phyloP scores from a whole-genome alignment of 1,140 invertebrate species.

The Drosophila saltans region DNA sequence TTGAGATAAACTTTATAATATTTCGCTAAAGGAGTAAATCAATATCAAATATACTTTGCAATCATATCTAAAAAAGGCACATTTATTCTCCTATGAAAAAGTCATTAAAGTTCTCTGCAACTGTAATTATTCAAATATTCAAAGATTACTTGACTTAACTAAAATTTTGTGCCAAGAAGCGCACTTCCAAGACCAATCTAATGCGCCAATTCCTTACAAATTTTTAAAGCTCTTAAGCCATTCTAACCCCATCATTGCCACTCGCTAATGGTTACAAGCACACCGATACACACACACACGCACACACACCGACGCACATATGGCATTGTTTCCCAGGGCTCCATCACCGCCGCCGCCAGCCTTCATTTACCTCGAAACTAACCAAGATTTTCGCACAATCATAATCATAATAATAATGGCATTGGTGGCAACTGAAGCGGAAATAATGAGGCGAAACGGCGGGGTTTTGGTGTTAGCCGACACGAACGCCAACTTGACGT shows the following conservation, averaged over 20 bases:
- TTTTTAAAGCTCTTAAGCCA: conserved; percentile 14
- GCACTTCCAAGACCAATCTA: too few relatives aligned
- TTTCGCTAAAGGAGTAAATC: too few relatives aligned
- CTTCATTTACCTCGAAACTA: conserved; percentile 15
- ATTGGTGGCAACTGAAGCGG: conserved; percentile 12
- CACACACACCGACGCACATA: background rate
- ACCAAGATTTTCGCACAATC: conserved; percentile 23
- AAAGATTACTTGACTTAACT: background rate
- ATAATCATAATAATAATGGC: conserved; percentile 28
- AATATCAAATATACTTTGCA: too few relatives aligned
- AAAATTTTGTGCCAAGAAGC: background rate
- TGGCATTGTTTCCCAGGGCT: conserved; percentile 19
- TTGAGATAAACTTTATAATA: too few relatives aligned
- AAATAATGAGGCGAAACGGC: conserved; percentile 21
- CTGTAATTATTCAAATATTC: conserved; percentile 7
- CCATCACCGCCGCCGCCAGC: background rate
- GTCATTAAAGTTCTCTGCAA: background rate
- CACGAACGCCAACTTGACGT: conserved; percentile 4
- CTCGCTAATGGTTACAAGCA: conserved; percentile 3
- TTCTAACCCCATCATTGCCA: conserved; percentile 16
- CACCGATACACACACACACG: background rate
- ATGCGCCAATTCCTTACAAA: conserved; percentile 2
- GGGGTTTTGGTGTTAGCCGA: background rate
- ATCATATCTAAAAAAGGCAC: too few relatives aligned
- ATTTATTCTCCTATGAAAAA: background rate